Evolutionary conservation across 2,113 vertebrate genomes (phyloP).

Genomic region (Lophochroa leadbeateri): DNA sequence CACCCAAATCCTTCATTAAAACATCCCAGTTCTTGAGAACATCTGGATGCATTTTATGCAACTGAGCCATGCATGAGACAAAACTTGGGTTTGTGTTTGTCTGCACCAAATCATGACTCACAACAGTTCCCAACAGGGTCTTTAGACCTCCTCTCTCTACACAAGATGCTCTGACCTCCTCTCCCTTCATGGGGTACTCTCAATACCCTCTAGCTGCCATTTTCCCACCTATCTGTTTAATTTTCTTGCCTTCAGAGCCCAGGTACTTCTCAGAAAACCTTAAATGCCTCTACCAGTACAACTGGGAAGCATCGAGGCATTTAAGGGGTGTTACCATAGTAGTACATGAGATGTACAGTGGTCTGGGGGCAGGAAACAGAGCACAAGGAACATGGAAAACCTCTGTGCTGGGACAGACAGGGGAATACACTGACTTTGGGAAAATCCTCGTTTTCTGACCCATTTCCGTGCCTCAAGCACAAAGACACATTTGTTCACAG

Average conservation of each 20-base stretch:
- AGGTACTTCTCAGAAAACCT: background rate
- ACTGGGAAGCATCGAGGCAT: background rate
- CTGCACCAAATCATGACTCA: background rate
- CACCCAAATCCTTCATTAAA: background rate
- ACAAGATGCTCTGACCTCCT: background rate
- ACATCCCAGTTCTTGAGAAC: background rate
- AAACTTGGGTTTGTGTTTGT: fast-evolving
- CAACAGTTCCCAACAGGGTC: background rate
- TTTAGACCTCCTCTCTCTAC: background rate
- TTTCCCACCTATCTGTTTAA: background rate
- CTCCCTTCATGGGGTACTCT: background rate
- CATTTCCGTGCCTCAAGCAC: background rate
- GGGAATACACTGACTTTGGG: background rate
- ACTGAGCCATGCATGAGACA: background rate
- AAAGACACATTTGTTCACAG: background rate
- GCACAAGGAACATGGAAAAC: background rate
- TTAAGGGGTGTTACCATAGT: background rate
- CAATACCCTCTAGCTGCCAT: background rate
- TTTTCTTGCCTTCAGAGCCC: background rate
- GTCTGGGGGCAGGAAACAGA: background rate
- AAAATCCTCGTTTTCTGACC: background rate
- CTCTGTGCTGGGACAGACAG: background rate
- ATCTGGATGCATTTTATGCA: conserved; percentile 19
- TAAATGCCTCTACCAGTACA: background rate
- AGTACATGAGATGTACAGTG: background rate